A percentile compares a stretch with the other conserved stretches of the same genome.
Evolutionary conservation across 2,888 invertebrate genomes (phyloP).

Genomic region (Stenolophus ochropezus): DNA sequence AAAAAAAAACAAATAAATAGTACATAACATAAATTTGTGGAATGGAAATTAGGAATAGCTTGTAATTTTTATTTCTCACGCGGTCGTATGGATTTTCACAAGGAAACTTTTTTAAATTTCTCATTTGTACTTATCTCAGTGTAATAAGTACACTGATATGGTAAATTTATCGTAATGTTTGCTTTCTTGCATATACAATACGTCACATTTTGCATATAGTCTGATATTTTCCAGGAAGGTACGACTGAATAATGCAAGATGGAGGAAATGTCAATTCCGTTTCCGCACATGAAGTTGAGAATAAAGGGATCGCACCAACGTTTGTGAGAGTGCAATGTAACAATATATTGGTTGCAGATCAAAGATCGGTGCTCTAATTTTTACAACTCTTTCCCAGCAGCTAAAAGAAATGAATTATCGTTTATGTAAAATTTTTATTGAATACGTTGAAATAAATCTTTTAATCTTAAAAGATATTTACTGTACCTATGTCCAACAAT

Average conservation of each 20-base stretch:
- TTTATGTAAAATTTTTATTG: no score
- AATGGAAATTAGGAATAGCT: no score
- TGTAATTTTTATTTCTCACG: no score
- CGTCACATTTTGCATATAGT: slow-evolving; percentile 55
- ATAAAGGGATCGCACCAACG: slow-evolving; percentile 46
- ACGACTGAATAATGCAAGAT: slow-evolving; percentile 60
- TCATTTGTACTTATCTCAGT: neutral
- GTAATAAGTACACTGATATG: slow-evolving; percentile 47
- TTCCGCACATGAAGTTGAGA: slow-evolving; percentile 54
- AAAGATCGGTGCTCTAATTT: no score
- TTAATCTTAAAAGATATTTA: no score
- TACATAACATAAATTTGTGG: no score
- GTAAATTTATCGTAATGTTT: slow-evolving; percentile 52
- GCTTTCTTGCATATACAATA: slow-evolving; percentile 14
- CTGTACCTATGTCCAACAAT: no score
- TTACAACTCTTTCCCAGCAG: no score
- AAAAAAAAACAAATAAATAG: no score
- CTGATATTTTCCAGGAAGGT: slow-evolving; percentile 56
- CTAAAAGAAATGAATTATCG: no score
- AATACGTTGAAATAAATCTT: no score
- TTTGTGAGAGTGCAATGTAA: neutral
- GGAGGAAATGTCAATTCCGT: slow-evolving; percentile 60
- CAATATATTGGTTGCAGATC: neutral
- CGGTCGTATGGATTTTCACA: no score
- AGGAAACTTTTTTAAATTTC: neutral